Evolutionary conservation across 2,888 invertebrate species (phyloP).

Genomic region (Kryphioiulus occultus): DNA sequence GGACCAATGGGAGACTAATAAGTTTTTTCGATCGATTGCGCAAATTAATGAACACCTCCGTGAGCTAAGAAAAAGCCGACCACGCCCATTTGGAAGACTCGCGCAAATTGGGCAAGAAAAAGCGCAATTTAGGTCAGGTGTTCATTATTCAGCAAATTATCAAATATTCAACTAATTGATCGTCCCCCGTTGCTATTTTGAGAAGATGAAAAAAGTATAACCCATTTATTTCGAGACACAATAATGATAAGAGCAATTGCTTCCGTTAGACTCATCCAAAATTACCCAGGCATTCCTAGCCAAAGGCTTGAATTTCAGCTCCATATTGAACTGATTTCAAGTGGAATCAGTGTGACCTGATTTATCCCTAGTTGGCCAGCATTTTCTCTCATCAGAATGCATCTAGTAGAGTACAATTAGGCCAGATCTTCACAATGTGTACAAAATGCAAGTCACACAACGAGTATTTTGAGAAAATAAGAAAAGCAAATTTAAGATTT

Average conservation of each 20-base stretch:
- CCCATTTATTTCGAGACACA: not conserved
- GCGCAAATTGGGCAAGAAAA: not conserved
- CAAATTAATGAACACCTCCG: not conserved
- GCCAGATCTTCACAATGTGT: not conserved
- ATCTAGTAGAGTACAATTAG: not conserved
- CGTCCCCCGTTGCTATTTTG: not conserved
- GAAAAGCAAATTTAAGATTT: not conserved
- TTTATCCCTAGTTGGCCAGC: too few relatives aligned
- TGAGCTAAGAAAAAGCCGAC: not conserved
- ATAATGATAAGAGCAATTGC: not conserved
- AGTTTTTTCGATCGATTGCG: not conserved
- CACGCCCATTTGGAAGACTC: not conserved
- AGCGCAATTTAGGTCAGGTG: not conserved
- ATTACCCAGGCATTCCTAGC: not conserved
- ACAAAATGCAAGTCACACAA: not conserved
- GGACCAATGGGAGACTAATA: not conserved
- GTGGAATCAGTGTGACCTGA: not conserved
- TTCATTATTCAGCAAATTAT: not conserved
- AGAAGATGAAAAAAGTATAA: not conserved
- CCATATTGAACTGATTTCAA: not conserved
- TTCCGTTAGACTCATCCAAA: not conserved
- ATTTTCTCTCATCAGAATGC: not conserved
- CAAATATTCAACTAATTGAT: conserved; percentile 5
- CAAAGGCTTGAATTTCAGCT: not conserved
- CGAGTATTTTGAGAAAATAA: not conserved